Evolutionary conservation across 1,140 invertebrate genomes (phyloP).

Genomic region (Pantala flavescens): DNA sequence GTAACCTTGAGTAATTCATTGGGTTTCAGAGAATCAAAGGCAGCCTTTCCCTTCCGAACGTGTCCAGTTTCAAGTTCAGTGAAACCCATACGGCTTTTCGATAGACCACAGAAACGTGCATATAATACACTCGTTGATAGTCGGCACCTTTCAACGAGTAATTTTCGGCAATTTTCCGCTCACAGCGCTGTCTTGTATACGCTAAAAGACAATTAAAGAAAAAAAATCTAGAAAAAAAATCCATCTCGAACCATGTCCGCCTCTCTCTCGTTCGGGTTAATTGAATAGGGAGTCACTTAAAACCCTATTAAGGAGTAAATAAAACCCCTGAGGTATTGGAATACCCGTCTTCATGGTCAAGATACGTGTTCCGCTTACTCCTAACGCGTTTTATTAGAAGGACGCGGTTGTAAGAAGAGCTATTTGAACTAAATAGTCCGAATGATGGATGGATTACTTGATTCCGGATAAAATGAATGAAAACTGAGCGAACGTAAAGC

Average conservation of each 20-base stretch:
- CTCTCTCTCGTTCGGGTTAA: no score
- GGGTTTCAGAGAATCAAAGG: not conserved
- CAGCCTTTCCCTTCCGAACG: not conserved
- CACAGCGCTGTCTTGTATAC: not conserved
- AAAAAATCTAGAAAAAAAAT: not conserved
- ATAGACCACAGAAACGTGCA: not conserved
- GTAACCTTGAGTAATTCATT: not conserved
- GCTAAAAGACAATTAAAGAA: not conserved
- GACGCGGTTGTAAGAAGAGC: not conserved
- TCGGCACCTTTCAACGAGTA: not conserved
- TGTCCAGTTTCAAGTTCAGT: slow-evolving; percentile 1
- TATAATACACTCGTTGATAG: not conserved
- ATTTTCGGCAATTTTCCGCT: not conserved
- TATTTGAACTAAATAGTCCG: not conserved
- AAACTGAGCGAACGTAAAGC: not conserved
- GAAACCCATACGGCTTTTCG: not conserved
- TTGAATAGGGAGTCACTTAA: no score
- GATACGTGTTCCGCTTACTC: not conserved
- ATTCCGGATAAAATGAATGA: not conserved
- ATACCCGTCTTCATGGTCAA: not conserved
- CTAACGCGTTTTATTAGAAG: not conserved
- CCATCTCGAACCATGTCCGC: not conserved
- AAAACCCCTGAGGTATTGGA: not conserved
- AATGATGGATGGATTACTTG: not conserved
- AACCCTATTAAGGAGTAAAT: no score